Conservation (phyloP, 2,797 vertebrate genomes). For the Gallirallus australis region DNA sequence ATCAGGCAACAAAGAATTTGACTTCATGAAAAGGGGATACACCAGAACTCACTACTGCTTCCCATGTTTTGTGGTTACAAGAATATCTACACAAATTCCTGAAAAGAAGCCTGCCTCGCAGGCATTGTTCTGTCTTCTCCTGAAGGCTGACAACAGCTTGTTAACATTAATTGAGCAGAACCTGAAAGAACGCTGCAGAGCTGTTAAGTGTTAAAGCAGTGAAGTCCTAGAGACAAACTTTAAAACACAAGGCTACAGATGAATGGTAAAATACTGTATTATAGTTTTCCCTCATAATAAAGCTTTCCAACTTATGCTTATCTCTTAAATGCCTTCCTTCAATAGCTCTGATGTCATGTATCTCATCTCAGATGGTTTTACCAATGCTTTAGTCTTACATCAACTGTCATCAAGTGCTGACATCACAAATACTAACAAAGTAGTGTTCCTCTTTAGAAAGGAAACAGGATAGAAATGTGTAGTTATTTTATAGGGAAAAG, state of each 20-base stretch:
- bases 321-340: not conserved
- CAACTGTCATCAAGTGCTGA: not conserved
- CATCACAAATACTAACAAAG: not conserved
- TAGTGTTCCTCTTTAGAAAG: not conserved
- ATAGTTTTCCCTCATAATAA: not conserved
- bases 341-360: not conserved
- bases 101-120: not conserved
- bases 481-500: not conserved
- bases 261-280: not conserved
- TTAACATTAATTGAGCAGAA: not conserved
- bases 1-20: not conserved
- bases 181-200: not conserved
- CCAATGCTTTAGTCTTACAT: not conserved
- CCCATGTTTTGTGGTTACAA: not conserved
- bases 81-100: not conserved
- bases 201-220: not conserved
- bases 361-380: not conserved
- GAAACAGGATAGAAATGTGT: not conserved
- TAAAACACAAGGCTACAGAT: not conserved
- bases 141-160: not conserved
- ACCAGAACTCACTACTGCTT: not conserved
- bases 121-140: not conserved
- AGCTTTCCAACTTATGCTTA: not conserved
- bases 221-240: not conserved
- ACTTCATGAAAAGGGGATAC: not conserved